A percentile compares a stretch with the other conserved stretches of the same genome.
These are phyloP conservation scores for Isoperla grammatica DNA, from an alignment of 2,888 invertebrate genomes.

Conservation along the genomic window DNA sequence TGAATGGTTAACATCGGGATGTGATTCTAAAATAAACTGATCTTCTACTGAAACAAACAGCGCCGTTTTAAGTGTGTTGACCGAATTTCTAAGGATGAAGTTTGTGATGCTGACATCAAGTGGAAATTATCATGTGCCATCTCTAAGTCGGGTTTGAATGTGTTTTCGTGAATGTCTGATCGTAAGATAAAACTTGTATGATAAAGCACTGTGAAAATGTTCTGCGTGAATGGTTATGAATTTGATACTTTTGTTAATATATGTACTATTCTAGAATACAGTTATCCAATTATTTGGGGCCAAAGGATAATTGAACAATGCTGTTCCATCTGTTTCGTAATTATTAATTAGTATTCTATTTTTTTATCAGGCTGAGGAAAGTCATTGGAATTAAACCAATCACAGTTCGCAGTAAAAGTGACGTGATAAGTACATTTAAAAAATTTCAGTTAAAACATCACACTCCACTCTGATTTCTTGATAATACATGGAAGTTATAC, in stretches of 20 bases:
- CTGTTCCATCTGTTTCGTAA: no score
- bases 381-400: no score
- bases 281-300: slow-evolving; percentile 14
- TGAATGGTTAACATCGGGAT: neutral
- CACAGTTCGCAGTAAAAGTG: no score
- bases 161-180: neutral
- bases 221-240: neutral
- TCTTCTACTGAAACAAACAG: neutral
- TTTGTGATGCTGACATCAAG: no score
- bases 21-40: slow-evolving; percentile 4
- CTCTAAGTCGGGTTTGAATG: neutral
- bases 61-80: neutral
- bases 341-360: no score
- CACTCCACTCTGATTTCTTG: no score
- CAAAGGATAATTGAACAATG: slow-evolving; percentile 5
- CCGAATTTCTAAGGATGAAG: neutral
- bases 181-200: neutral
- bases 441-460: no score
- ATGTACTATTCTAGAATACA: slow-evolving; percentile 8
- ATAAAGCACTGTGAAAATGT: no score
- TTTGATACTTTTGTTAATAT: no score
- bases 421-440: no score
- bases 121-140: neutral
- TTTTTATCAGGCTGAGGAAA: no score
- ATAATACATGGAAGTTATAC: no score